Percentiles rank a stretch among this genome's conserved stretches.
phyloP scores from a whole-genome alignment of 2,113 vertebrate genomes.

The Trematomus loennbergii region DNA sequence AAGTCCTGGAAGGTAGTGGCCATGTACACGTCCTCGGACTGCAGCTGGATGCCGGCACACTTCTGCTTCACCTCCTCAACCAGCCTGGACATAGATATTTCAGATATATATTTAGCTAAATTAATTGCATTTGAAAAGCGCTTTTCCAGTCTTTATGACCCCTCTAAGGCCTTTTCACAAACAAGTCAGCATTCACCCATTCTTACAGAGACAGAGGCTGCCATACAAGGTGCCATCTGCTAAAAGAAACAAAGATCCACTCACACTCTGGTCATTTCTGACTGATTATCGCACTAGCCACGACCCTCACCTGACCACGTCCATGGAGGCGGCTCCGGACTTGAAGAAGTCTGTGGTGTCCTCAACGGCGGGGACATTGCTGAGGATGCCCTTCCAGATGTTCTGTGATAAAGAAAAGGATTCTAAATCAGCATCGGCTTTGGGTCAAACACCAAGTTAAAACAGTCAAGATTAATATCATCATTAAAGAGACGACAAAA shows the following conservation, averaged over 20 bases:
- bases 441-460: background rate
- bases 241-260: too few relatives aligned
- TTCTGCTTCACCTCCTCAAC: slow-evolving; percentile 89
- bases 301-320: slow-evolving; percentile 87
- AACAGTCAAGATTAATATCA: background rate
- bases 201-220: too few relatives aligned
- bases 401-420: slow-evolving; percentile 70
- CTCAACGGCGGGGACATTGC: slow-evolving; percentile 82
- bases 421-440: background rate
- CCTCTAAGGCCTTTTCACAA: too few relatives aligned
- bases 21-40: slow-evolving; percentile 92
- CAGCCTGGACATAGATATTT: slow-evolving; percentile 76
- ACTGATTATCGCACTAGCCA: background rate
- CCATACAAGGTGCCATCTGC: too few relatives aligned
- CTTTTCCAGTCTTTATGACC: background rate
- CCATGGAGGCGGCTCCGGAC: slow-evolving; percentile 90
- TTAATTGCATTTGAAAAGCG: too few relatives aligned
- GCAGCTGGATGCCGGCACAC: slow-evolving; percentile 82
- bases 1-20: slow-evolving; percentile 89
- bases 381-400: slow-evolving; percentile 88
- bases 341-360: slow-evolving; percentile 93
- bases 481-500: background rate
- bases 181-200: too few relatives aligned
- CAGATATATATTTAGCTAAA: too few relatives aligned
- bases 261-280: background rate